Evolutionary conservation across 2,113 vertebrate species (phyloP), one percentile per base, ranked within the genome.

Genomic region (Camelus bactrianus): DNA sequence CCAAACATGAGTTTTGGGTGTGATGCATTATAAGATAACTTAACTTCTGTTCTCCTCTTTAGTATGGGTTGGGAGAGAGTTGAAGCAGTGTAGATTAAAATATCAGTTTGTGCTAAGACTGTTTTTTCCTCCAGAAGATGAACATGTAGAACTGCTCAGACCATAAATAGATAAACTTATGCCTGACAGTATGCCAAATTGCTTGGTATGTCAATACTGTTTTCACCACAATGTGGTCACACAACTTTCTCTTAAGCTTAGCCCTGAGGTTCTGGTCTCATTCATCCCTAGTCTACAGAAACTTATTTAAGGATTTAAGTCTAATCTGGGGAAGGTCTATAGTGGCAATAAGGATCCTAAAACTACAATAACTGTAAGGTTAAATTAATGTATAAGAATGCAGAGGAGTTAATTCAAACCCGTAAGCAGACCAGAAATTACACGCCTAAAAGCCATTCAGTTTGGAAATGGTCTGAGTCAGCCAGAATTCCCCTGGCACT

Each of bases 301-400:
- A 93, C 2, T 65, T 93, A 65, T 22, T 50, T 64, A 80, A 95
- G 70, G 28, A 48, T 72, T 73, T 83, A 62, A 86, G 4, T 76
- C 46, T 65, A 83, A 50, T 24, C 35, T 65, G 3, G 3, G 52
- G 8, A 35, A 91, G 65, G 90, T 80, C 32, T 85, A 50, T 46
- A 24, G 16, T 86, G 35, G 35, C 54, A 69, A 22, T 32, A 87
- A 94, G 28, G 69, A 62, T 83, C 42, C 30, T 48, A 73, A 94
- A 50, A 77, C 76, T 54, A 92, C 30, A 85, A 46, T 15, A 54
- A 67, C 32, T 76, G 79, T 46, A n/a, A 52, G 16, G 80, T 69
- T 77, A 67, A 90, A 89, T 64, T 89, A 87, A 95, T 67, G n/a
- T 48, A 8, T 75, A 65, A 94, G 58, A 97, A 92, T 62, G 54